Conservation (phyloP, 1,140 invertebrate genomes). For the Drosophila sp. region DNA sequence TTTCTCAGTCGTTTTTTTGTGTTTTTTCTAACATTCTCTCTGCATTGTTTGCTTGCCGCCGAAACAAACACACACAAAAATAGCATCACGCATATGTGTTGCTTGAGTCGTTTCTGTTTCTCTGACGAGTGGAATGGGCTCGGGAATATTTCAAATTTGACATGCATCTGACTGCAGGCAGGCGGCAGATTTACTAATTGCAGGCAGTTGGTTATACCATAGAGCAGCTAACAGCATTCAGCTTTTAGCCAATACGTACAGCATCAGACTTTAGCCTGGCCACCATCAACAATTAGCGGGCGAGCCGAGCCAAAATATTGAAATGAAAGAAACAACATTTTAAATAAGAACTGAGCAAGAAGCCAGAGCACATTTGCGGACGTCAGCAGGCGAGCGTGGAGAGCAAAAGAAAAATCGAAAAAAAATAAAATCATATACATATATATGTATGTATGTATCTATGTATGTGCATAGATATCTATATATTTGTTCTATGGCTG, state of each 20-base stretch:
- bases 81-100: slow-evolving; percentile 47
- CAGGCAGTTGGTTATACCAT: slow-evolving; percentile 45
- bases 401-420: slow-evolving; percentile 7
- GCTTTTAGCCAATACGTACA: slow-evolving; percentile 13
- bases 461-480: neutral
- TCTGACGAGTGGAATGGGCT: neutral
- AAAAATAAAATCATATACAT: neutral
- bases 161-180: slow-evolving; percentile 55
- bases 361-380: slow-evolving; percentile 4
- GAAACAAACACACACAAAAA: slow-evolving; percentile 42
- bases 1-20: neutral
- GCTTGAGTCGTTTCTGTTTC: slow-evolving; percentile 6
- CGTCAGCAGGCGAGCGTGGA: slow-evolving; percentile 17
- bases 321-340: slow-evolving; percentile 20
- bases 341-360: slow-evolving; percentile 6
- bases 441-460: neutral
- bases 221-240: slow-evolving; percentile 16
- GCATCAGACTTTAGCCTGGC: neutral
- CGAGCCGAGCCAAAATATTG: slow-evolving; percentile 15
- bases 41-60: slow-evolving; percentile 47
- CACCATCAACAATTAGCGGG: slow-evolving; percentile 12
- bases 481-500: slow-evolving; percentile 28
- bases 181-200: slow-evolving; percentile 60
- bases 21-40: slow-evolving; percentile 5
- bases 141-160: slow-evolving; percentile 61